A percentile compares a stretch with the other conserved stretches of the same genome.
Conservation (phyloP, 2,113 vertebrate species). For the Ploceus nigricollis region DNA sequence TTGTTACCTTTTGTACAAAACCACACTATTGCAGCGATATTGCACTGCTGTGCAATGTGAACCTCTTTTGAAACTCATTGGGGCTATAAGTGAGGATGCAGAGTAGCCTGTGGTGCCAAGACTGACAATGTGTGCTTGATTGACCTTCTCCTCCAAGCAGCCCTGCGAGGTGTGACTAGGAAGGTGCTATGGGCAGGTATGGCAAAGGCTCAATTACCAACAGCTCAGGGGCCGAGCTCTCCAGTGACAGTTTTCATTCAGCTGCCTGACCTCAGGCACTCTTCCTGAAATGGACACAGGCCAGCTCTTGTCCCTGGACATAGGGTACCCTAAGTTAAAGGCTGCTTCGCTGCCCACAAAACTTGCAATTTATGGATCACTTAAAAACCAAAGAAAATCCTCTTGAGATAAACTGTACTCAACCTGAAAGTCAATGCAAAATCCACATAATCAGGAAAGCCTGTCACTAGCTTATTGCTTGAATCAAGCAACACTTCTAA, state of each 20-base stretch:
- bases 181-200: not conserved
- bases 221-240: not conserved
- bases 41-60: not conserved
- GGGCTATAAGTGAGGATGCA: not conserved
- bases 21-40: not conserved
- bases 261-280: not conserved
- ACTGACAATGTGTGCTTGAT: not conserved
- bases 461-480: not conserved
- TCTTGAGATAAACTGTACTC: not conserved
- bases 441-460: not conserved
- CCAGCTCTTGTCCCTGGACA: not conserved
- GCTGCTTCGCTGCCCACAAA: not conserved
- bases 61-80: not conserved
- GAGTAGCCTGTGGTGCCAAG: not conserved
- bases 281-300: not conserved
- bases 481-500: not conserved
- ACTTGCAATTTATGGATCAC: not conserved
- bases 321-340: not conserved
- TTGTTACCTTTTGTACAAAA: not conserved
- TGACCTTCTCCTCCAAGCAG: not conserved
- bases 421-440: not conserved
- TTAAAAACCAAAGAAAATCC: not conserved
- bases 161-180: not conserved
- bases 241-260: not conserved
- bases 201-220: not conserved